Conservation (phyloP, 2,797 vertebrate genomes). For the Coregonus suidteri region DNA sequence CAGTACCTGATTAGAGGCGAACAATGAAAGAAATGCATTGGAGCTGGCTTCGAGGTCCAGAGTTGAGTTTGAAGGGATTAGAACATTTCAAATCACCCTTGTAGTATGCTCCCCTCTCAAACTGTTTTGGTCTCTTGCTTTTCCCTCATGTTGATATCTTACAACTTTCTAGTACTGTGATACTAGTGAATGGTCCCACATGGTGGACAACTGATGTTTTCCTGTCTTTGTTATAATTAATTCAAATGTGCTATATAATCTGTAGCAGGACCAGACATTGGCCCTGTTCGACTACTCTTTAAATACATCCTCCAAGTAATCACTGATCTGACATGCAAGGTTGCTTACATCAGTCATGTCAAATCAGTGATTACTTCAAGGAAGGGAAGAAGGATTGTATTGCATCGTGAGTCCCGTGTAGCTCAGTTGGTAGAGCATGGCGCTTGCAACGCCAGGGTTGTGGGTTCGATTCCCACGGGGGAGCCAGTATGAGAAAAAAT, state of each 20-base stretch:
- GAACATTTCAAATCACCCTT: background rate
- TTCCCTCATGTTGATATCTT: constrained; percentile 21
- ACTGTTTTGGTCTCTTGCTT: constrained; percentile 32
- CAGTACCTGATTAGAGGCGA: too few species aligned
- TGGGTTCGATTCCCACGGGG: too few species aligned
- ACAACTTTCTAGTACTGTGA: constrained; percentile 12
- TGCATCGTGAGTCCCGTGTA: background rate
- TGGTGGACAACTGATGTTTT: background rate
- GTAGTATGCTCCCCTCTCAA: constrained; percentile 5
- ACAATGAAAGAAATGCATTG: too few species aligned
- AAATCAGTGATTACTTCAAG: background rate
- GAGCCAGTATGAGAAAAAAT: too few species aligned
- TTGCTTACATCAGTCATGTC: background rate
- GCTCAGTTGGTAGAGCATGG: too few species aligned
- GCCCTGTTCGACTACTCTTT: background rate
- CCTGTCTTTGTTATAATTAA: background rate
- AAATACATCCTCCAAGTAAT: background rate
- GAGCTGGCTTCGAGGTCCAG: too few species aligned
- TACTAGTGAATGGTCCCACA: background rate
- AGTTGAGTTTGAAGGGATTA: too few species aligned
- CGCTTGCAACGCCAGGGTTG: too few species aligned
- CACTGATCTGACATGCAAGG: background rate
- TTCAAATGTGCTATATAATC: background rate
- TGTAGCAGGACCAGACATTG: background rate
- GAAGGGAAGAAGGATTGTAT: background rate